Evolutionary conservation across 2,888 invertebrate genomes (phyloP), one percentile per base, ranked within the genome.

Genomic region (Boloria selene): DNA sequence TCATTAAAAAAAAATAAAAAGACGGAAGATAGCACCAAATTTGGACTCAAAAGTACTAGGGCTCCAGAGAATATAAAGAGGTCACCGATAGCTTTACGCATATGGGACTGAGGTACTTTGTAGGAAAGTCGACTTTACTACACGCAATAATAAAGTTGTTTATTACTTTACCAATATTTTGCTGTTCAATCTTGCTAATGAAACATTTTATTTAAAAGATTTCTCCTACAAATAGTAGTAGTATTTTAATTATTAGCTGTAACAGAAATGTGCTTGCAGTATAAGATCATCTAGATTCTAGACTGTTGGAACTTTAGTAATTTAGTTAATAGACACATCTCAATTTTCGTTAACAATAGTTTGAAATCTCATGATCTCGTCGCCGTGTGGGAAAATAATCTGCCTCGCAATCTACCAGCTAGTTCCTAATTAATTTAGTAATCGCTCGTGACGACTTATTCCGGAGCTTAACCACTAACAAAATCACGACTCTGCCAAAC

Each of bases 391-490:
- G 91, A 91, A 91, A 90, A 90, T 91, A 88, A 92, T 91, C 91
- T 81, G 75, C 75, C 77, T 77, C 80, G 87, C 90, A 87, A 92
- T 92, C 91, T 88, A 87, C 89, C 89, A 85, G 87, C 88, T 86
- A 68, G 89, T 86, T 86, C 88, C 91, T 91, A 92, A 92, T 92
- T 92, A 92, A 92, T 92, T 88, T 92, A 91, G 90, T 90, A 91
- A 91, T 91, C 84, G 90, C 85, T 91, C 91, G 92, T 91, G 91
- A 90, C 90, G 91, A 91, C 91, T 91, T 86, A 90, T 86, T 91
- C 91, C 86, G 86, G 86, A 85, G 86, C 80, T 85, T 76, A 83
- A 85, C 90, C 90, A 87, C 89, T 90, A 91, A 89, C 91, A 90
- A 90, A 90, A 92, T 90, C 92, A 92, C 92, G 92, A 92, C 91